These are phyloP conservation scores for Pinna nobilis DNA, from an alignment of 1,140 invertebrate genomes.

Conservation along the genomic window DNA sequence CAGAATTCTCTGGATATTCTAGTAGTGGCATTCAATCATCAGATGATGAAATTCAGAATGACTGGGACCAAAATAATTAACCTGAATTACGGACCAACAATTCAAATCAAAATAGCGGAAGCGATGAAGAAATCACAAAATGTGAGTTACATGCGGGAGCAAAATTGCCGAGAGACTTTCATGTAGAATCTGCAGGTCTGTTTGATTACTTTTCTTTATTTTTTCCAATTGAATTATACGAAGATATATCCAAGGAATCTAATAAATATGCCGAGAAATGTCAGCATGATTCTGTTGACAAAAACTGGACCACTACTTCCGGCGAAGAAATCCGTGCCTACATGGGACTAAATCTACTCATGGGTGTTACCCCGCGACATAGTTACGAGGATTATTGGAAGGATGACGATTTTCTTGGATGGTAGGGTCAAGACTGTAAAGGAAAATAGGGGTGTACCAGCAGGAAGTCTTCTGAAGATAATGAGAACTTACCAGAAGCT, in stretches of 20 bases:
- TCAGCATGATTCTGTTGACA: neutral
- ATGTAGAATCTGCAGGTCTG: neutral
- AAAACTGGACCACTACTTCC: neutral
- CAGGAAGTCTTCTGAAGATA: too few species aligned
- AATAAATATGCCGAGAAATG: neutral
- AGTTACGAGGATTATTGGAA: neutral
- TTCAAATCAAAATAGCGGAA: neutral
- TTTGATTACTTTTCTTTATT: neutral
- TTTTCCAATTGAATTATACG: neutral
- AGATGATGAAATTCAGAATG: neutral
- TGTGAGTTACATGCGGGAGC: too few species aligned
- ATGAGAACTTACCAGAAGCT: too few species aligned
- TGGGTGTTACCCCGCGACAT: neutral
- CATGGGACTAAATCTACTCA: neutral
- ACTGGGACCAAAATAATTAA: neutral
- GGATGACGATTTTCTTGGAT: neutral
- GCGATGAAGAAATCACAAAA: neutral
- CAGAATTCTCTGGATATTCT: neutral
- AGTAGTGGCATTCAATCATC: neutral
- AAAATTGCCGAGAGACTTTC: neutral
- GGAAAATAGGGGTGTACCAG: too few species aligned
- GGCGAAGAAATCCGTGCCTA: neutral
- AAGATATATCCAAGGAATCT: neutral
- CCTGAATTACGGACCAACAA: neutral
- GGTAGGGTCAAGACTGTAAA: too few species aligned